Conservation (phyloP, 2,113 vertebrate genomes). For the Panurus biarmicus region DNA sequence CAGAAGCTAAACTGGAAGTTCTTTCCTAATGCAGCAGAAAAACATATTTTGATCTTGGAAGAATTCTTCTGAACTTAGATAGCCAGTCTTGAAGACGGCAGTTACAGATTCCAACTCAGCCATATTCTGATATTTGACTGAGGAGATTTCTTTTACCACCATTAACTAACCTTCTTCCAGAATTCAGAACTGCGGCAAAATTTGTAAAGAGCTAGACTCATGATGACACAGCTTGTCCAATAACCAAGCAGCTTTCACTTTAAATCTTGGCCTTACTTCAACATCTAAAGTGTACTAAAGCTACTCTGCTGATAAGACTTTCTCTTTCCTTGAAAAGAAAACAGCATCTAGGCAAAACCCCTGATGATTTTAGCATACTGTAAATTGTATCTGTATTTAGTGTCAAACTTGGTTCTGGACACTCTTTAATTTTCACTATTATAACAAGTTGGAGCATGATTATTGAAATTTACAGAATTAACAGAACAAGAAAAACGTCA, state of each 20-base stretch:
- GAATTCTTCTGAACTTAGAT: not conserved
- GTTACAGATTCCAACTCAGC: not conserved
- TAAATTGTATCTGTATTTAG: not conserved
- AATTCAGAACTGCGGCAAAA: not conserved
- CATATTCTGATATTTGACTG: not conserved
- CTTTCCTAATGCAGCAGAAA: not conserved
- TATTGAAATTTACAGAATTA: not conserved
- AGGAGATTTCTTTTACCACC: not conserved
- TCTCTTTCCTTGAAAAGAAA: not conserved
- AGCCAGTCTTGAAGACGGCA: not conserved
- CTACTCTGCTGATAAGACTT: not conserved
- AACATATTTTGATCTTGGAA: not conserved
- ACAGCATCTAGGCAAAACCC: not conserved
- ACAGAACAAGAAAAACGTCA: not conserved
- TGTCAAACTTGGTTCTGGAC: not conserved
- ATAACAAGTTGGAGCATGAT: not conserved
- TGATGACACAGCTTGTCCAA: not conserved
- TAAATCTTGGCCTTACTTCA: not conserved
- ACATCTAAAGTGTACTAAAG: not conserved
- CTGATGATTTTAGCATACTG: not conserved
- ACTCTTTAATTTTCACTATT: not conserved
- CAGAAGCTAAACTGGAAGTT: not conserved
- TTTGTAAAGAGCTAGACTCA: not conserved
- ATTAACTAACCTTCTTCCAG: not conserved
- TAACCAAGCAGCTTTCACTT: not conserved